Conservation (phyloP, 2,113 vertebrate genomes). For the Leptodactylus fuscus region DNA sequence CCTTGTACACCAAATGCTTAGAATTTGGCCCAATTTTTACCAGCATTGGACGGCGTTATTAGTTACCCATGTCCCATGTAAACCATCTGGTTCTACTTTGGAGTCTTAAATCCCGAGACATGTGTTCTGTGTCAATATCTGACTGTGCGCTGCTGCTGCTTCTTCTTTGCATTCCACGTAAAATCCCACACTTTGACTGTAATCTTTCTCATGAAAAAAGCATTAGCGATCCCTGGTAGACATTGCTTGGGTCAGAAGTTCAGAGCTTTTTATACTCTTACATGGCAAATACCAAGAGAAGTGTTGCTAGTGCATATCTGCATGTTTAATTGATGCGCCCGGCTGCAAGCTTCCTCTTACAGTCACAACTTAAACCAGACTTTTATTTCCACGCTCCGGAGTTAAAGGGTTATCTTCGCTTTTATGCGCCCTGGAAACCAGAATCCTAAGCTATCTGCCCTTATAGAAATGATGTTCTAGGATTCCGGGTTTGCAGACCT, state of each 20-base stretch:
- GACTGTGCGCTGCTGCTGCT: neutral
- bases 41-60: neutral
- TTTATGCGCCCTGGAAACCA: no score
- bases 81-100: slow-evolving; percentile 46
- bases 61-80: neutral
- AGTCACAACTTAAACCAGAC: neutral
- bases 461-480: neutral
- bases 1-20: neutral
- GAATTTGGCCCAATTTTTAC: neutral
- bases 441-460: neutral
- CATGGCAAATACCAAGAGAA: slow-evolving; percentile 50
- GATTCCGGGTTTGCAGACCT: neutral
- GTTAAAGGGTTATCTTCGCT: neutral
- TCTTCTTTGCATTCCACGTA: slow-evolving; percentile 24
- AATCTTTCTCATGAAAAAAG: slow-evolving; percentile 49
- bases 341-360: slow-evolving; percentile 33
- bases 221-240: slow-evolving; percentile 39
- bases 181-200: slow-evolving; percentile 15
- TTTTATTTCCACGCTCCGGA: neutral
- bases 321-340: slow-evolving; percentile 47
- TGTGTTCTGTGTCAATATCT: slow-evolving; percentile 32
- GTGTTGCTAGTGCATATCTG: slow-evolving; percentile 29
- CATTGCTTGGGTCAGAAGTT: slow-evolving; percentile 55
- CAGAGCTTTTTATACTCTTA: slow-evolving; percentile 50
- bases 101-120: slow-evolving; percentile 13